Evolutionary conservation across 2,113 vertebrate species (phyloP).

Genomic region (Oceanodroma tethys): DNA sequence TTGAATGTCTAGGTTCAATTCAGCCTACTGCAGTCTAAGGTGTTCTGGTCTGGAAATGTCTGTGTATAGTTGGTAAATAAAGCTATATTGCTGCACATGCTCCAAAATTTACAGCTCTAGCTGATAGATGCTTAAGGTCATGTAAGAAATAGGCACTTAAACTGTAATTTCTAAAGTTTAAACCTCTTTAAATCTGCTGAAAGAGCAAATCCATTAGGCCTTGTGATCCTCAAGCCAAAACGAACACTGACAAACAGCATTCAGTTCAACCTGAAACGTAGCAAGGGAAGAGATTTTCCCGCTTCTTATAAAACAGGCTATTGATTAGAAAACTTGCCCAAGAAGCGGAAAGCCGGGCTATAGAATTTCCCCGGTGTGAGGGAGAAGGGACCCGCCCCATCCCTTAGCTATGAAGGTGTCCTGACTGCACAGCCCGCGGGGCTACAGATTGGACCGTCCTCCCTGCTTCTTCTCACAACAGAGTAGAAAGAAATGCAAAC

Average conservation of each 20-base stretch:
- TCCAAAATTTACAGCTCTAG: neutral
- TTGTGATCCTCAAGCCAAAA: neutral
- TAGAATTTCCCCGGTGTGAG: neutral
- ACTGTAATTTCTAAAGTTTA: constrained; percentile 4
- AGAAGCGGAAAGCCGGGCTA: neutral
- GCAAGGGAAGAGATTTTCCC: neutral
- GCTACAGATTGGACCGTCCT: too few relatives aligned
- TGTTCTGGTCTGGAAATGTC: neutral
- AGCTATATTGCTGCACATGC: neutral
- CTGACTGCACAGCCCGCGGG: accelerated
- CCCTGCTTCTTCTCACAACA: neutral
- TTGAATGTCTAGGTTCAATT: neutral
- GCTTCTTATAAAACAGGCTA: neutral
- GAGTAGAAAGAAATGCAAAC: neutral
- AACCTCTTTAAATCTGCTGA: neutral
- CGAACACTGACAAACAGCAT: neutral
- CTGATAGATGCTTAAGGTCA: neutral
- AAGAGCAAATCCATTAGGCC: neutral
- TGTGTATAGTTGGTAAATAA: neutral
- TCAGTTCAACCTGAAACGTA: neutral
- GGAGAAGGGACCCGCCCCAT: neutral
- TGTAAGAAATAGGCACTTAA: neutral
- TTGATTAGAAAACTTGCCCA: neutral
- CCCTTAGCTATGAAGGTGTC: neutral
- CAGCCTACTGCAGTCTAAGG: neutral